A percentile compares a stretch with the other conserved stretches of the same genome.
Evolutionary conservation across 1,140 invertebrate genomes (phyloP).

Genomic region (Euglossa dilemma): DNA sequence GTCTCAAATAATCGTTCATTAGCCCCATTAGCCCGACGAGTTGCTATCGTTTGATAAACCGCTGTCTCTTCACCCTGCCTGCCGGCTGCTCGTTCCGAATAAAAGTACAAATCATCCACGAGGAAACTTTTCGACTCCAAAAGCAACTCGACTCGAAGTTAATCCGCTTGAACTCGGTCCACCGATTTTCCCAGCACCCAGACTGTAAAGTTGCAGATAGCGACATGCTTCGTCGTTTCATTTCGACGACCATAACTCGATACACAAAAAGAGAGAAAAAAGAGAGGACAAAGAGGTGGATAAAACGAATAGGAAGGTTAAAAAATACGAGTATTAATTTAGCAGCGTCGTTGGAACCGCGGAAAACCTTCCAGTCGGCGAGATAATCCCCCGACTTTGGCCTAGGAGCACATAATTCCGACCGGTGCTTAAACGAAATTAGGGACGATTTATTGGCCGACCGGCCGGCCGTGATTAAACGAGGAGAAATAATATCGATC

Average conservation of each 20-base stretch:
- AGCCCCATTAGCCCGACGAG: background rate
- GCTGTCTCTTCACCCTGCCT: background rate
- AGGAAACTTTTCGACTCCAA: background rate
- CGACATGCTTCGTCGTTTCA: background rate
- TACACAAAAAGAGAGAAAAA: no score
- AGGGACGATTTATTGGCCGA: slow-evolving; percentile 55
- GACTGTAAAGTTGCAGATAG: background rate
- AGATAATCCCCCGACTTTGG: slow-evolving; percentile 57
- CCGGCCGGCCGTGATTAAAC: slow-evolving; percentile 47
- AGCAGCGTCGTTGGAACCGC: background rate
- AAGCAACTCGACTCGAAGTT: background rate
- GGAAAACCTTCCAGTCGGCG: slow-evolving; percentile 3
- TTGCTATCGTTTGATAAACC: background rate
- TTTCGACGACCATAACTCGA: background rate
- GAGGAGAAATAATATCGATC: slow-evolving; percentile 54
- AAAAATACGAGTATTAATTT: background rate
- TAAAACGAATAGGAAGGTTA: no score
- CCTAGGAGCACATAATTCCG: slow-evolving; percentile 50
- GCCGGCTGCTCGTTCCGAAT: background rate
- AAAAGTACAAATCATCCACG: background rate
- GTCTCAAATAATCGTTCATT: background rate
- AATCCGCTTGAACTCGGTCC: background rate
- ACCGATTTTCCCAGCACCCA: background rate
- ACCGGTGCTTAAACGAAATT: slow-evolving; percentile 61
- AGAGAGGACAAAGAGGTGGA: background rate